Base-by-base conservation (phyloP, 1,140 invertebrate species). In the Achatina immaculata region DNA sequence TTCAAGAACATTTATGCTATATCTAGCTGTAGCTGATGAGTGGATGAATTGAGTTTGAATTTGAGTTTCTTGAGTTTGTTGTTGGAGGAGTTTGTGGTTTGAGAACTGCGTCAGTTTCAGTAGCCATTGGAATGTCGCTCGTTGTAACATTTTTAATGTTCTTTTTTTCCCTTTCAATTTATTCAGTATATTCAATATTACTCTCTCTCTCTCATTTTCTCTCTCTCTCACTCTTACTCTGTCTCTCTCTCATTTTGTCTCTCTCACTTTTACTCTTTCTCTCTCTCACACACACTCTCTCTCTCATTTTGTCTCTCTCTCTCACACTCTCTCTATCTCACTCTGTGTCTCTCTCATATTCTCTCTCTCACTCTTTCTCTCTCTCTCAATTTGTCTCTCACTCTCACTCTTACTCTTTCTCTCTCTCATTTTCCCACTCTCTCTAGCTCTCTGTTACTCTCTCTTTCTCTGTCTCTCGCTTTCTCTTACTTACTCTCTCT, bases 141-240 rank as follows among this genome's bases (percentile, higher is more conserved):
- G 42, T 38, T 42, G 3, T 42, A 14, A 19, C 40, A 14, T 19
- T 48, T 9, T n/a, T 58, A 16, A 48, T 48, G 19, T 24, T 51
- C 80, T 75, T 28, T 62, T n/a, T 38, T 24, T 75, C 72, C 36
- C 80, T 75, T 40, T 58, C 79, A 6, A 72, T 43, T 69, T 43
- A 72, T 9, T 69, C n/a, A 72, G 2, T 69, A 21, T 69, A 21
- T 45, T 62, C 79, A 48, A 72, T 68, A 72, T 68, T 51, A 48
- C 71, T 43, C 79, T 58, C 79, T 68, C 31, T 65, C 62, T 14
- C 31, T 34, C 31, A 11, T 28, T 28, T 9, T 65, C 62, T 65
- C 62, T 24, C 62, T 65, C 24, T 24, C 24, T 28, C 31, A 11
- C 24, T 65, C 80, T 66, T 45, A 11, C 73, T 48, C 72, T 55